Evolutionary conservation across 2,797 vertebrate genomes (phyloP).

Genomic region (Gastrophryne carolinensis): DNA sequence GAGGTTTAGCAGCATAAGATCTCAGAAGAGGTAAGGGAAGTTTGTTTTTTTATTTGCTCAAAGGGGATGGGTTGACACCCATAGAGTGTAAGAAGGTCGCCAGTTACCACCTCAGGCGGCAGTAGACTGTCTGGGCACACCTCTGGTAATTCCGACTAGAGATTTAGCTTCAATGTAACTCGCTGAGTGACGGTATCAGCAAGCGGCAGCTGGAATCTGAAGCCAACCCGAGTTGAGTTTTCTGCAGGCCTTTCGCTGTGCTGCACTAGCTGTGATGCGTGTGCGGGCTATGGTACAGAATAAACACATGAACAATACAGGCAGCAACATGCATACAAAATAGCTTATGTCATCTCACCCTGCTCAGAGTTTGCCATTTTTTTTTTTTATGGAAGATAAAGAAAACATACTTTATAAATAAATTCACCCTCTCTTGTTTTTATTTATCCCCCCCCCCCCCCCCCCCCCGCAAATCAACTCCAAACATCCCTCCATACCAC

Average conservation of each 20-base stretch:
- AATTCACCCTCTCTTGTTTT: neutral
- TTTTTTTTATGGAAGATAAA: neutral
- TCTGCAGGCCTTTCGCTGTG: neutral
- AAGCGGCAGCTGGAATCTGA: neutral
- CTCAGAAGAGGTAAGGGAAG: no score
- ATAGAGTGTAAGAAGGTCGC: neutral
- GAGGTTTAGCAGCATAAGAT: no score
- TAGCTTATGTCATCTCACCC: neutral
- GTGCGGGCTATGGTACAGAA: neutral
- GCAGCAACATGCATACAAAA: neutral
- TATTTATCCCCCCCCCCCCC: no score
- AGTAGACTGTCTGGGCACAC: neutral
- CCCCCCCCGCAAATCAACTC: no score
- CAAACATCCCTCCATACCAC: neutral
- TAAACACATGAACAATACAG: neutral
- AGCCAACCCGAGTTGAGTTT: neutral
- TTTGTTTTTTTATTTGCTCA: neutral
- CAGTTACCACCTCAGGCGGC: neutral
- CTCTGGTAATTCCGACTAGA: neutral
- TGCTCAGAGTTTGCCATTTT: neutral
- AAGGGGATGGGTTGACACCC: neutral
- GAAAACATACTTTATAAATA: neutral
- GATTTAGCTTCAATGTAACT: neutral
- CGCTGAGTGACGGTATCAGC: neutral
- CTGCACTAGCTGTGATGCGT: neutral